A percentile compares a stretch with the other conserved stretches of the same genome.
These are phyloP conservation scores for Dipodomys merriami DNA, from an alignment of 2,113 vertebrate genomes.

Conservation along the genomic window DNA sequence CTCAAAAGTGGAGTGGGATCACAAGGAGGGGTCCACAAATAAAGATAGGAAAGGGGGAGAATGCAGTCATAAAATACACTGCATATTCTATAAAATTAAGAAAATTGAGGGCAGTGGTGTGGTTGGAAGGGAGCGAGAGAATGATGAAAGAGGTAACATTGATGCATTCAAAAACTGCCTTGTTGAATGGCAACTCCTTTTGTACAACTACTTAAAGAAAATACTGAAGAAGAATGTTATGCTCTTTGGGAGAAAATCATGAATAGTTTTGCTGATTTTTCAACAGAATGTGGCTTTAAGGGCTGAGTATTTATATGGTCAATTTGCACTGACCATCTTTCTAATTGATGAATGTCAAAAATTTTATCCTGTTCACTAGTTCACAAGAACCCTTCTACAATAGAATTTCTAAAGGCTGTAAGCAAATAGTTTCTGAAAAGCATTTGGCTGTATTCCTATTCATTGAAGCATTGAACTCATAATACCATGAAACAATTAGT, in stretches of 20 bases:
- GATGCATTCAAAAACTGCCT: too few relatives aligned
- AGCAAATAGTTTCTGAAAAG: conserved; percentile 72
- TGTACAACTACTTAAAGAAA: too few relatives aligned
- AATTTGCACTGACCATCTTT: conserved; percentile 35
- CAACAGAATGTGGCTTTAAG: conserved; percentile 27
- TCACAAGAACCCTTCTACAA: conserved; percentile 38
- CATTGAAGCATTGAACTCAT: conserved; percentile 72
- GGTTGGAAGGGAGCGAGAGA: too few relatives aligned
- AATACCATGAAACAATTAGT: conserved; percentile 76
- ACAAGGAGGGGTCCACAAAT: too few relatives aligned
- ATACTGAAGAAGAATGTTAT: too few relatives aligned
- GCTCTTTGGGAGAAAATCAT: neutral
- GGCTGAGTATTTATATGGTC: conserved; percentile 48
- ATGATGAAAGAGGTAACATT: too few relatives aligned
- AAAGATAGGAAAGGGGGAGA: too few relatives aligned
- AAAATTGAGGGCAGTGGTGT: too few relatives aligned
- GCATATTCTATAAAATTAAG: too few relatives aligned
- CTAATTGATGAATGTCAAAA: conserved; percentile 60
- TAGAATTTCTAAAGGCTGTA: conserved; percentile 39
- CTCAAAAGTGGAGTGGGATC: too few relatives aligned
- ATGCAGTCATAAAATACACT: too few relatives aligned
- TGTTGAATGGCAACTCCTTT: too few relatives aligned
- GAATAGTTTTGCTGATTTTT: conserved; percentile 43
- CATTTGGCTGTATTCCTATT: conserved; percentile 72
- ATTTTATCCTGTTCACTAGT: conserved; percentile 45